Base-by-base conservation (phyloP, 2,797 vertebrate species). In the Labeo calbasu region DNA sequence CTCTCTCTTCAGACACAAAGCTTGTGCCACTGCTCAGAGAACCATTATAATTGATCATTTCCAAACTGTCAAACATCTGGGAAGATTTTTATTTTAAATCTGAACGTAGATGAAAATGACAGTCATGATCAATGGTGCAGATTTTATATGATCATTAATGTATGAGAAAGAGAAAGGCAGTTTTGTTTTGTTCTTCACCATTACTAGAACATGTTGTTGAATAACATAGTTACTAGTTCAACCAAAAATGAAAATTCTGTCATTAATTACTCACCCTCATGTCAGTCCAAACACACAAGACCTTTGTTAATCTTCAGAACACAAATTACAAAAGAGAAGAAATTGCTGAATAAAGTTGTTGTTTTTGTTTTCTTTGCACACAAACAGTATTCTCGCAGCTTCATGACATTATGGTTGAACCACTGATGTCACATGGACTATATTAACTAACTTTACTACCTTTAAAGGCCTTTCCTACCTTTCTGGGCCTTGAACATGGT, bases 1-100 rank as follows among this genome's bases (percentile, higher is more conserved):
- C 85, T 43, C 23, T 77, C 71, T n/a, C 65, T 25, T 68, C 53
- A 57, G 53, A 65, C 59, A 46, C 51, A 55, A 50, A 15, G 63
- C 73, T 72, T 71, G 43, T 73, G 25, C 75, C 59, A 53, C 48
- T 82, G 73, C 80, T 25, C 46, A 36, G 55, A 77, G 66, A 81
- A 13, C 36, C 85, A 59, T 83, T 79, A 50, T 86, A 83, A 72
- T 21, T 82, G 81, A 61, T 78, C 21, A 55, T 83, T 78, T 71
- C 15, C 55, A 77, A 84, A 73, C 71, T 81, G 70, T 80, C 71
- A 81, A 84, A 77, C 79, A 65, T 81, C 81, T 25, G 53, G 21
- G 72, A 17, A 79, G 59, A 85, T 25, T 66, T 48, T 21, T 70
- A 48, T 48, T 61, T 78, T 28, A 19, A 50, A 65, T 50, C 7